Conservation (phyloP, 1,140 invertebrate species). For the Heliothis virescens region DNA sequence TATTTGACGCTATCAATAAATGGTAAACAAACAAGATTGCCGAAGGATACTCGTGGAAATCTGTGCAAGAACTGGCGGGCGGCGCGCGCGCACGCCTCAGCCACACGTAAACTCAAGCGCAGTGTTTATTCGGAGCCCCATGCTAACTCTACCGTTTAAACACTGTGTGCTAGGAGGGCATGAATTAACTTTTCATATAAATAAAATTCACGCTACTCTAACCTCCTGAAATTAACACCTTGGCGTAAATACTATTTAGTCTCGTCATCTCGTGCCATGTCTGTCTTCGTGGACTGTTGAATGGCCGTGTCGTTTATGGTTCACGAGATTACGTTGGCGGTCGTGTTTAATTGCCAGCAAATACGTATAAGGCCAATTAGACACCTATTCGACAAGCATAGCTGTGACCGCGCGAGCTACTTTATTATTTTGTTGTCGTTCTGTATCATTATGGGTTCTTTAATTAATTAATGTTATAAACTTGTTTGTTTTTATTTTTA, state of each 20-base stretch:
- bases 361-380: slow-evolving; percentile 53
- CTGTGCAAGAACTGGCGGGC: slow-evolving; percentile 44
- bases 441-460: slow-evolving; percentile 26
- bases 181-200: slow-evolving; percentile 87
- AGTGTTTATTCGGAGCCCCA: slow-evolving; percentile 82
- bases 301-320: slow-evolving; percentile 62
- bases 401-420: slow-evolving; percentile 40
- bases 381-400: slow-evolving; percentile 45
- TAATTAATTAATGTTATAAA: slow-evolving; percentile 8
- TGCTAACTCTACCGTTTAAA: slow-evolving; percentile 85
- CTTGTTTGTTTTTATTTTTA: slow-evolving; percentile 11
- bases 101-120: slow-evolving; percentile 63
- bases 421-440: slow-evolving; percentile 30
- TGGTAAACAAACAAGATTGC: slow-evolving; percentile 24
- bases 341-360: slow-evolving; percentile 54
- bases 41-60: slow-evolving; percentile 19
- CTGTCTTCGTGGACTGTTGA: slow-evolving; percentile 65
- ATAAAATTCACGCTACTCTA: slow-evolving; percentile 86
- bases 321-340: slow-evolving; percentile 53
- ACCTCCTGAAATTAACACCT: slow-evolving; percentile 86
- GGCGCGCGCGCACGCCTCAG: slow-evolving; percentile 54
- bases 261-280: slow-evolving; percentile 76
- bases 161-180: slow-evolving; percentile 82
- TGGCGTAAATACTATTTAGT: slow-evolving; percentile 83
- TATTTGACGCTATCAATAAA: neutral